Percentiles rank a stretch among this genome's conserved stretches.
phyloP scores from a whole-genome alignment of 2,797 vertebrate species.

The Naso thynnoides region DNA sequence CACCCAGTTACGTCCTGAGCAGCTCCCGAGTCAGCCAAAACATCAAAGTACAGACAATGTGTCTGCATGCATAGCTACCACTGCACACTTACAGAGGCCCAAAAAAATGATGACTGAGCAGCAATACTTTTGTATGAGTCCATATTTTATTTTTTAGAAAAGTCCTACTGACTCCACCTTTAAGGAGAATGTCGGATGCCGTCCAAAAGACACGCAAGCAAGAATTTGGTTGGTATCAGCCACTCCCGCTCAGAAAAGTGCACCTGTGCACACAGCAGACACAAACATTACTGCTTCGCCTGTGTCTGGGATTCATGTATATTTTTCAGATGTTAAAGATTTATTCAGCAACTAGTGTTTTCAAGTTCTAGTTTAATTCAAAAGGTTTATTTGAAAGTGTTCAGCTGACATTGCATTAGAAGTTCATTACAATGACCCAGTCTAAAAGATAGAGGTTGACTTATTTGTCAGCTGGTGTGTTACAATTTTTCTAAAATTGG shows the following conservation, averaged over 20 bases:
- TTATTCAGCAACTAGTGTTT: not conserved
- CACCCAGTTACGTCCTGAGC: too few relatives aligned
- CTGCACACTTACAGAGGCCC: too few relatives aligned
- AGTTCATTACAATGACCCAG: too few relatives aligned
- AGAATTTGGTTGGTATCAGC: not conserved
- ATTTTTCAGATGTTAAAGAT: not conserved
- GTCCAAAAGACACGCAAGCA: not conserved
- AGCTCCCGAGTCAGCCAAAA: too few relatives aligned
- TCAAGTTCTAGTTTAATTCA: not conserved
- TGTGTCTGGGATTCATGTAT: not conserved
- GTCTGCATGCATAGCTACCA: too few relatives aligned
- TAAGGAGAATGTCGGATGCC: not conserved
- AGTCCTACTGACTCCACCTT: too few relatives aligned
- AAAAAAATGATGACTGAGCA: too few relatives aligned
- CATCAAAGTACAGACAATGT: too few relatives aligned
- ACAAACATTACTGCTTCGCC: not conserved
- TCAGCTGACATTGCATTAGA: too few relatives aligned
- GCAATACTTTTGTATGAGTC: not conserved
- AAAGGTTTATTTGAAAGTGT: not conserved
- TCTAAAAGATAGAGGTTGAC: too few relatives aligned
- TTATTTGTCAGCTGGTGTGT: too few relatives aligned
- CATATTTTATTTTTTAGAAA: not conserved
- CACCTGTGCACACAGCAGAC: not conserved
- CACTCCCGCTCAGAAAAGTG: not conserved
- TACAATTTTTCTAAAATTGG: too few relatives aligned